Evolutionary conservation across 2,888 invertebrate genomes (phyloP).

Genomic region (Sarcophaga caerulescens): DNA sequence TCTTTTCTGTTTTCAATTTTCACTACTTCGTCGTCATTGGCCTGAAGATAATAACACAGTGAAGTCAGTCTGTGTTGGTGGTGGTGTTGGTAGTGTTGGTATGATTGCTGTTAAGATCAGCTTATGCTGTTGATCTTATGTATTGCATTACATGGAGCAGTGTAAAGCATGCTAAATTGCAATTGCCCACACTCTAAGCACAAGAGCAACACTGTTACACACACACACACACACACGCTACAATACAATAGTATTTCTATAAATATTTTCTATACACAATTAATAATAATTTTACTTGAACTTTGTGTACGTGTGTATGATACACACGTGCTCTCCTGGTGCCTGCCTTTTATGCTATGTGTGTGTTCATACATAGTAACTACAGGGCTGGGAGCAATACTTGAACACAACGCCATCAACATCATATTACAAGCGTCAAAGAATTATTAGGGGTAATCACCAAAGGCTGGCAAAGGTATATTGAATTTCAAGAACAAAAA

Average conservation of each 20-base stretch:
- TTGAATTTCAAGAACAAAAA: neutral
- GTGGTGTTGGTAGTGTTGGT: neutral
- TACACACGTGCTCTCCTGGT: conserved; percentile 60
- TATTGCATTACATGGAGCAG: conserved; percentile 22
- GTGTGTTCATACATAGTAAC: neutral
- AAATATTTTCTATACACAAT: conserved; percentile 59
- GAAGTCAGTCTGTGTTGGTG: neutral
- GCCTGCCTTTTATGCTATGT: conserved; percentile 19
- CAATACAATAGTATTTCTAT: neutral
- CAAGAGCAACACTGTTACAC: neutral
- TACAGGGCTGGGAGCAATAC: conserved; percentile 25
- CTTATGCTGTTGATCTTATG: conserved; percentile 54
- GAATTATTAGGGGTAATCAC: conserved; percentile 35
- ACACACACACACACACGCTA: neutral
- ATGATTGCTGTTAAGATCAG: neutral
- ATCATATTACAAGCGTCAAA: conserved; percentile 19
- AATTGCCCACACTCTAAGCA: conserved; percentile 61
- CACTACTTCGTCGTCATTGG: conserved; percentile 43
- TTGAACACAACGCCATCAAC: conserved; percentile 13
- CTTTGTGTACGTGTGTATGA: conserved; percentile 60
- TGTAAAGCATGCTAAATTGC: conserved; percentile 63
- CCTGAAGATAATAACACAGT: neutral
- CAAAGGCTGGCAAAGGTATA: neutral
- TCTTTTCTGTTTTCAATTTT: conserved; percentile 37
- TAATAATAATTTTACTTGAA: conserved; percentile 61